Percentiles rank a stretch among this genome's conserved stretches.
These are phyloP conservation scores for Anoplolepis gracilipes DNA, from an alignment of 1,140 invertebrate genomes.

Conservation along the genomic window DNA sequence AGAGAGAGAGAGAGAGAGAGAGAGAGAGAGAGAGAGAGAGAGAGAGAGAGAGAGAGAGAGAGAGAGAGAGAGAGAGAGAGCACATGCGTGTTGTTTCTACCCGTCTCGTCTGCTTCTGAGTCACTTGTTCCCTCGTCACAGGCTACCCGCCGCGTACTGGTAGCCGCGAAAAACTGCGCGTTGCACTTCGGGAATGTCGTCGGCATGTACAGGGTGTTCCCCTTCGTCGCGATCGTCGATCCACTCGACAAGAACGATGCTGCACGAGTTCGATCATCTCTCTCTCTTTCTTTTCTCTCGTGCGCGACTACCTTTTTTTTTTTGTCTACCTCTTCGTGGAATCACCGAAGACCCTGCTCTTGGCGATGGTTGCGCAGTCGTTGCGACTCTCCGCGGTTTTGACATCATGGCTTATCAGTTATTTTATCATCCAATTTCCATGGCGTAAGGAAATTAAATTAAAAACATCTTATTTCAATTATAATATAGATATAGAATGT, in stretches of 20 bases:
- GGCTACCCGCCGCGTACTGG: slow-evolving; percentile 56
- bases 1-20: neutral
- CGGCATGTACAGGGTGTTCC: slow-evolving; percentile 78
- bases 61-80: no score
- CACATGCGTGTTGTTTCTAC: slow-evolving; percentile 69
- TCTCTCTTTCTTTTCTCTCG: slow-evolving; percentile 20
- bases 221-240: slow-evolving; percentile 67
- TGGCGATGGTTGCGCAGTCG: neutral
- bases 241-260: slow-evolving; percentile 75
- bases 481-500: neutral
- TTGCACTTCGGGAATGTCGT: slow-evolving; percentile 82
- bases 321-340: slow-evolving; percentile 49
- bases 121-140: slow-evolving; percentile 78
- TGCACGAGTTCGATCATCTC: slow-evolving; percentile 59
- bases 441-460: neutral
- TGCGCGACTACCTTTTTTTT: neutral
- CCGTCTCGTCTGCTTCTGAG: slow-evolving; percentile 72
- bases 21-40: no score
- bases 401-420: neutral
- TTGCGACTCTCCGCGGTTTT: neutral
- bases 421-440: neutral
- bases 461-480: neutral
- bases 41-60: no score
- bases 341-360: slow-evolving; percentile 52
- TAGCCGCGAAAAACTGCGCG: slow-evolving; percentile 82